These are phyloP conservation scores for Nansenia antarctica DNA, from an alignment of 2,113 vertebrate species.

Conservation along the genomic window DNA sequence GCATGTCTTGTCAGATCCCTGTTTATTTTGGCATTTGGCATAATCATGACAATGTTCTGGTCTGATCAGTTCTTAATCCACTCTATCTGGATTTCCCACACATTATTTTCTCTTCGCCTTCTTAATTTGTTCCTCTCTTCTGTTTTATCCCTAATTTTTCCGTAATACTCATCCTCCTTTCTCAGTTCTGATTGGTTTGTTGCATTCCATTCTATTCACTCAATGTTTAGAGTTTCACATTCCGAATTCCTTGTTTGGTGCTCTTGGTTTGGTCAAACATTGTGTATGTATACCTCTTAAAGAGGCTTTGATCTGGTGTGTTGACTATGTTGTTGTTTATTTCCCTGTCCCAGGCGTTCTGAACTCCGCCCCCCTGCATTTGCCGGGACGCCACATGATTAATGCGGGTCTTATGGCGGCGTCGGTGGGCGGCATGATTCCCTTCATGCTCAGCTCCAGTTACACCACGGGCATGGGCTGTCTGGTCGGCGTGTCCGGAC, in stretches of 20 bases:
- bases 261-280: neutral
- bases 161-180: too few relatives aligned
- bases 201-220: neutral
- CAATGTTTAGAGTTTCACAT: neutral
- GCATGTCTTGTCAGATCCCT: too few relatives aligned
- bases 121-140: too few relatives aligned
- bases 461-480: constrained; percentile 77
- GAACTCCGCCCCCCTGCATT: constrained; percentile 69
- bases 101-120: too few relatives aligned
- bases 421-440: constrained; percentile 73
- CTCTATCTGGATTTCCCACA: too few relatives aligned
- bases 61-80: too few relatives aligned
- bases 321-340: neutral
- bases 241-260: neutral
- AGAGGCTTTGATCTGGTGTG: too few relatives aligned
- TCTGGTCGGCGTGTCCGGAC: constrained; percentile 75
- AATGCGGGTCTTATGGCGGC: constrained; percentile 77
- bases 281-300: too few relatives aligned
- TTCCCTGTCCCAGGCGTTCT: constrained; percentile 62
- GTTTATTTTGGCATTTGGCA: too few relatives aligned
- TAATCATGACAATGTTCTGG: too few relatives aligned
- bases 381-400: constrained; percentile 78
- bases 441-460: constrained; percentile 79
- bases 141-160: too few relatives aligned
- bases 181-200: too few relatives aligned